Conservation (phyloP, 1,140 invertebrate species). For the Diprion similis region DNA sequence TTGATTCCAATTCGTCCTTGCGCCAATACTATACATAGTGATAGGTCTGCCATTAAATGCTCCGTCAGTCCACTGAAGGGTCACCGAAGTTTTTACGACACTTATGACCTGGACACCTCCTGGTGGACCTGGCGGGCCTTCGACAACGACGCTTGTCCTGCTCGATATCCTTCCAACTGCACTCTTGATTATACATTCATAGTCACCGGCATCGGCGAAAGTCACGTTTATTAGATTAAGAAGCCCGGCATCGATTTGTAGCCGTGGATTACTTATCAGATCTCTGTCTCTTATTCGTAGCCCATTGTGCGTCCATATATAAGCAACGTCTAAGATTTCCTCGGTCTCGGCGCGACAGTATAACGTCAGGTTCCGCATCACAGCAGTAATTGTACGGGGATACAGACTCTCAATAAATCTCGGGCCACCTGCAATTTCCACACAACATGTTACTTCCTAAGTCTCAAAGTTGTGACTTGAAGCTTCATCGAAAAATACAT, state of each 20-base stretch:
- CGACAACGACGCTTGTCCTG: slow-evolving; percentile 74
- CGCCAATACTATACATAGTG: slow-evolving; percentile 78
- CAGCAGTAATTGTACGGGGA: slow-evolving; percentile 69
- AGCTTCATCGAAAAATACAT: background rate
- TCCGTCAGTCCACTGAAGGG: slow-evolving; percentile 89
- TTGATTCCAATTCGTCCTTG: slow-evolving; percentile 84
- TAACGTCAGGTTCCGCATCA: slow-evolving; percentile 76
- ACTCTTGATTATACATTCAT: slow-evolving; percentile 88
- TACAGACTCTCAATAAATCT: slow-evolving; percentile 73
- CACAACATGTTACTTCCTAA: background rate
- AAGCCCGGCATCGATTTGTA: slow-evolving; percentile 72
- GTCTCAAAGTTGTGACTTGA: background rate
- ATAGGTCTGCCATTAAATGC: slow-evolving; percentile 82
- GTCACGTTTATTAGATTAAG: slow-evolving; percentile 84
- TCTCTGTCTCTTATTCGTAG: slow-evolving; percentile 76
- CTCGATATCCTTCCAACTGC: slow-evolving; percentile 82
- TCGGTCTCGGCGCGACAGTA: slow-evolving; percentile 83
- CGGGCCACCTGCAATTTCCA: slow-evolving; percentile 66
- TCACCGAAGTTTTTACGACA: slow-evolving; percentile 77
- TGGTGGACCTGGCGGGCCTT: slow-evolving; percentile 85
- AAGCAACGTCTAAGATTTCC: slow-evolving; percentile 84
- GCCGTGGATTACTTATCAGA: slow-evolving; percentile 52
- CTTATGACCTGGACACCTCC: slow-evolving; percentile 80
- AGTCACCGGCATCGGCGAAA: slow-evolving; percentile 85
- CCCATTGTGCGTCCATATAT: slow-evolving; percentile 90